Percentiles rank a stretch among this genome's conserved stretches.
Conservation (phyloP, 2,888 invertebrate species). For the Conomelus anceps region DNA sequence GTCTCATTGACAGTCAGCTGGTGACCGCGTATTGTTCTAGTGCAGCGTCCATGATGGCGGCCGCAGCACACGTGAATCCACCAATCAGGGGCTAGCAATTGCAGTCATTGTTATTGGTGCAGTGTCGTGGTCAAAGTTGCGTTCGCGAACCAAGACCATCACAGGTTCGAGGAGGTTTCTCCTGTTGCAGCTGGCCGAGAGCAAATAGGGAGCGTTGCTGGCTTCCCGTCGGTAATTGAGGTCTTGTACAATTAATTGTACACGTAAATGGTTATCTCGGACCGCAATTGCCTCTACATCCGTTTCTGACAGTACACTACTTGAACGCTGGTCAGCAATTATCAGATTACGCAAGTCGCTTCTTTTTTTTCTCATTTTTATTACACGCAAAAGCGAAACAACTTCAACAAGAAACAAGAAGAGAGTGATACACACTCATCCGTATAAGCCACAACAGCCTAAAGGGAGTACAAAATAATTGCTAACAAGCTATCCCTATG, state of each 20-base stretch:
- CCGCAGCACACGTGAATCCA: neutral
- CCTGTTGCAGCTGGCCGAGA: neutral
- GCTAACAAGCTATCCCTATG: neutral
- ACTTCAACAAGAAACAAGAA: neutral
- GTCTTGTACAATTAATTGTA: conserved; percentile 5
- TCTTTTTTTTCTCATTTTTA: neutral
- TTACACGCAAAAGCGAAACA: neutral
- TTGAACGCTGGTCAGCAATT: neutral
- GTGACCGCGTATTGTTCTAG: neutral
- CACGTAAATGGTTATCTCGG: conserved; percentile 4
- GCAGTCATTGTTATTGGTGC: neutral
- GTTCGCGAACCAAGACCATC: too few relatives aligned
- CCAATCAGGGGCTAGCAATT: neutral
- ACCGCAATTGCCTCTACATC: neutral
- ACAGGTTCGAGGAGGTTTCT: neutral
- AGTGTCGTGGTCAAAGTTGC: too few relatives aligned
- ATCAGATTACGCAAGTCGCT: neutral
- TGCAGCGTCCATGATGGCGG: too few relatives aligned
- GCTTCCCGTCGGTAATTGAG: neutral
- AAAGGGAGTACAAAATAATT: neutral
- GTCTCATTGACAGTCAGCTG: neutral
- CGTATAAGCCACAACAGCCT: neutral
- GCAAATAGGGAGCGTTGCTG: neutral
- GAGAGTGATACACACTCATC: neutral
- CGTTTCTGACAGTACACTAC: neutral